Evolutionary conservation across 1,140 invertebrate species (phyloP), one percentile per base, ranked within the genome.

Genomic region (Diorhabda carinulata): DNA sequence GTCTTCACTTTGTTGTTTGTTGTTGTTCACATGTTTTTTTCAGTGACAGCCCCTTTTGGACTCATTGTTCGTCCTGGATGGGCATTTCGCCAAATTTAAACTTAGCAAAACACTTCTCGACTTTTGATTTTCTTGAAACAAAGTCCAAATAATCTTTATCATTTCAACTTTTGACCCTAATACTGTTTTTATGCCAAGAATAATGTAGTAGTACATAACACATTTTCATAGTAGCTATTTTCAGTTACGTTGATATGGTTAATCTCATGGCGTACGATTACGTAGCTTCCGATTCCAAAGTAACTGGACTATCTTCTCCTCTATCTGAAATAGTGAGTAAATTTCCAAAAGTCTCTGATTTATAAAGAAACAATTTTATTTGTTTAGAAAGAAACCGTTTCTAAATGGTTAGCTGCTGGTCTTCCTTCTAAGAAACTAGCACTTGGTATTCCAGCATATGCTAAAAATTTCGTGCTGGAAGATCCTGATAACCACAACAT

Each of bases 391-490:
- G 70, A 78, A 41, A 74, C 75, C 2, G 76, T 85, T n/a, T 61
- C 80, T 3, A 80, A 79, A n/a, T 85, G 84, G 83, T 43, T 91
- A 76, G 78, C 67, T 72, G 40, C 74, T 74, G 77, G 82, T 71
- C 74, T 83, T 3, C 83, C 87, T 1, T 60, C 77, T 7, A 78
- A 86, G 0, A 91, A 92, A 80, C 67, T 92, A 2, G 79, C 88
- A n/a, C 72, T 92, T 6, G 91, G 90, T 9, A 78, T 91, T 66
- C 83, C 87, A 3, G 82, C 85, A 2, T 91, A 90, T 72, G 90
- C 89, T 3, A 84, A 86, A 64, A 80, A 84, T 3, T 91, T 87
- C 70, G 87, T 83, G 6, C 79, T 92, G 6, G 73, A 76, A 5
- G 73, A 84, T 68, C 7, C 74, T 0, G 68, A 71, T 2, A 70